Conservation (phyloP, 2,888 invertebrate species). For the Xylota segnis region DNA sequence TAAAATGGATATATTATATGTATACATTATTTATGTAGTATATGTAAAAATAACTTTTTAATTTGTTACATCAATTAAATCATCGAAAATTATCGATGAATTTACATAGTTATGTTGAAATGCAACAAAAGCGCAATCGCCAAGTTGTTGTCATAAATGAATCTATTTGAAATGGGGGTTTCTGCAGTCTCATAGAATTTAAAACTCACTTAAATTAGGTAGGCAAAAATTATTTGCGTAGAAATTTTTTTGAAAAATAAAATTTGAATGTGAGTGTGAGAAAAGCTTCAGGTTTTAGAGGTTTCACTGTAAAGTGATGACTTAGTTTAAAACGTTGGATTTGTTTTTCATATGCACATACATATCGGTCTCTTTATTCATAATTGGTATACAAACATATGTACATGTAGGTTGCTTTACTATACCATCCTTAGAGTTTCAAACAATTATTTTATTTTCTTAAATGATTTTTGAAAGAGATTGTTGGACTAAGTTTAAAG, state of each 20-base stretch:
- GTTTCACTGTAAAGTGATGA: background rate
- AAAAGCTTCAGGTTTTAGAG: constrained; percentile 22
- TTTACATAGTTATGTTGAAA: constrained; percentile 47
- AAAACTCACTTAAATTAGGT: constrained; percentile 32
- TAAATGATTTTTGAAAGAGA: too few relatives aligned
- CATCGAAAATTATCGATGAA: constrained; percentile 27
- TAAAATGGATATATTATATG: constrained; percentile 18
- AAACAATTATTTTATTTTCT: too few relatives aligned
- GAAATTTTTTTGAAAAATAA: background rate
- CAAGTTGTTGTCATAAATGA: constrained; percentile 24
- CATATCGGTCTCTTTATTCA: background rate
- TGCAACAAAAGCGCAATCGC: constrained; percentile 37
- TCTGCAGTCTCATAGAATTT: constrained; percentile 71
- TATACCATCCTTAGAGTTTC: too few relatives aligned
- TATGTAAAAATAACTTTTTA: constrained; percentile 31
- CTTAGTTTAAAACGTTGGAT: background rate
- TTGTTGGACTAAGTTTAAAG: too few relatives aligned
- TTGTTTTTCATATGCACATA: background rate
- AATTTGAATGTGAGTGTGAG: constrained; percentile 31
- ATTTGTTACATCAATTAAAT: constrained; percentile 6
- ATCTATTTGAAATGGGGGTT: constrained; percentile 53
- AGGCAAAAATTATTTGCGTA: constrained; percentile 8
- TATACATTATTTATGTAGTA: background rate
- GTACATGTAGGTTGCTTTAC: too few relatives aligned
- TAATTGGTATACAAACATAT: too few relatives aligned